Percentiles rank a stretch among this genome's conserved stretches.
Evolutionary conservation across 2,888 invertebrate species (phyloP).

Genomic region (Parasteatoda lunata): DNA sequence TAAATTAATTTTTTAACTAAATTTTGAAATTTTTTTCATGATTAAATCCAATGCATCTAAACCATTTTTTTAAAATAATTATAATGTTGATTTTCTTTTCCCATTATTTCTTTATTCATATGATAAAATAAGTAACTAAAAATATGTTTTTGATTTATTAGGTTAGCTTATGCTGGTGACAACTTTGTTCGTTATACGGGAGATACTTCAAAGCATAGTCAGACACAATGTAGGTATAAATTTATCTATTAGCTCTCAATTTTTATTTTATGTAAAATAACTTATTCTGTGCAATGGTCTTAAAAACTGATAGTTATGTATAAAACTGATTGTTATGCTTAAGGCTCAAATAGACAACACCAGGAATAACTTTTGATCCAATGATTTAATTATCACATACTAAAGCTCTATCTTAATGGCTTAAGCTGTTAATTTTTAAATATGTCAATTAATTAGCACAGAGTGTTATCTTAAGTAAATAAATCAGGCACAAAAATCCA

Average conservation of each 20-base stretch:
- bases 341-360: no score
- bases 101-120: background rate
- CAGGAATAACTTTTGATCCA: no score
- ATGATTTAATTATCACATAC: no score
- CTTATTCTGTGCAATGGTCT: background rate
- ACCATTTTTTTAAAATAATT: background rate
- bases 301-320: background rate
- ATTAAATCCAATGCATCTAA: background rate
- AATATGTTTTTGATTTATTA: conserved; percentile 70
- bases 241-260: no score
- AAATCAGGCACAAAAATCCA: no score
- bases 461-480: no score
- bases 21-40: background rate
- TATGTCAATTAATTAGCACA: no score
- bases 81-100: background rate
- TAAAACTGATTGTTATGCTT: background rate
- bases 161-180: conserved; percentile 91
- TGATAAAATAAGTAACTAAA: no score
- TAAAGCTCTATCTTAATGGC: no score
- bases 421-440: no score
- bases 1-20: no score
- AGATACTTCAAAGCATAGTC: conserved; percentile 92
- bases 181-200: conserved; percentile 96
- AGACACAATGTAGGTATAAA: conserved; percentile 81
- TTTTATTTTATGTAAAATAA: no score